Evolutionary conservation across 2,113 vertebrate genomes (phyloP), one percentile per base, ranked within the genome.

Genomic region (Castor canadensis): DNA sequence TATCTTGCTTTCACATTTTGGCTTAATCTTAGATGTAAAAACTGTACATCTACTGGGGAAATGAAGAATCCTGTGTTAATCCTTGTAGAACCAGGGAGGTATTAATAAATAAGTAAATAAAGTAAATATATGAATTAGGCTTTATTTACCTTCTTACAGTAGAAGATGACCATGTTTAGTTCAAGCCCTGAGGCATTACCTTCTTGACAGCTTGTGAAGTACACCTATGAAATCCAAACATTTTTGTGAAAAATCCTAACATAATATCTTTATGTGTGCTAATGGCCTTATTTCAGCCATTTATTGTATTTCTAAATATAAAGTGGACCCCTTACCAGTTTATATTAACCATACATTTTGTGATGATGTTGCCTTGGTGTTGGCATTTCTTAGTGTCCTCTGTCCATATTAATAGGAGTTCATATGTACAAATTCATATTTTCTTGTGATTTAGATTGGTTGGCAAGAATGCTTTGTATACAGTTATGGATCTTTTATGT

Each of bases 31-130:
- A 64, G 22, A 85, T 80, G 15, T 89, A 24, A 79, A 87, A 69
- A 43, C 4, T 62, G 32, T 58, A 88, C 89, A 54, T 86, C 49
- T 81, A 19, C 26, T 5, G 0, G 9, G 20, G 49, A 96, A 81
- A 83, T 90, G 38, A 40, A 45, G 47, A 88, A 62, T 96, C 20
- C 22, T 66, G 3, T n/a, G 9, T 73, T 88, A 91, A 91, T 93
- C 67, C 32, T 87, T n/a, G 4, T 47, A 72, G 64, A 85, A 52
- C 40, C 47, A 30, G 16, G 26, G 32, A 72, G n/a, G 3, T 90
- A 94, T 72, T 91, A 82, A 89, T 87, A 89, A 96, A 79, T 38
- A 91, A 91, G 62, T 82, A 86, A 92, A 94, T 87, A 69, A 64
- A 81, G 13, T 77, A 87, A 90, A 87, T 62, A 66, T 16, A 52